These are phyloP conservation scores for Neuroscelio doddi DNA, from an alignment of 2,888 invertebrate species.

Conservation along the genomic window DNA sequence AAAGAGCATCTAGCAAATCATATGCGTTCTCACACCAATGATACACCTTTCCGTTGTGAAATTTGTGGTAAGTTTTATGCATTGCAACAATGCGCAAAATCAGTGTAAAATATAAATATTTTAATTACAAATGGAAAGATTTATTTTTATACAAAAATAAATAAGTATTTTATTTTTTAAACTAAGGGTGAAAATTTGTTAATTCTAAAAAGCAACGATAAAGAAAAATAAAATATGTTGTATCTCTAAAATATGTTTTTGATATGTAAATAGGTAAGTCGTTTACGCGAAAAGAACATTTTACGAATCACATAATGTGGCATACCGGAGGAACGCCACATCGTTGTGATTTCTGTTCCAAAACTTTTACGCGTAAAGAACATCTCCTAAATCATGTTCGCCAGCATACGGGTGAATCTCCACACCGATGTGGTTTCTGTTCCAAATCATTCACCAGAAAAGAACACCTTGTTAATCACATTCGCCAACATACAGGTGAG, in stretches of 20 bases:
- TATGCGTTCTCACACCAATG: slow-evolving; percentile 90
- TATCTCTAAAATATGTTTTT: background rate
- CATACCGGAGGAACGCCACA: slow-evolving; percentile 88
- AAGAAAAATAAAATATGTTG: no score
- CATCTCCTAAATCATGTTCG: slow-evolving; percentile 85
- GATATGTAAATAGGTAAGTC: slow-evolving; percentile 76
- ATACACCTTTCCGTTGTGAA: slow-evolving; percentile 90
- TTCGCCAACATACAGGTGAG: slow-evolving; percentile 83
- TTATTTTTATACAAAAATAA: background rate
- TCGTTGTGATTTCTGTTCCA: slow-evolving; percentile 85
- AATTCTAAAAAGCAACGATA: background rate
- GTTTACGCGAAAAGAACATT: slow-evolving; percentile 91
- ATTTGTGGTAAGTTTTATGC: slow-evolving; percentile 77
- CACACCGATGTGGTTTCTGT: slow-evolving; percentile 89
- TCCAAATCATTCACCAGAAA: slow-evolving; percentile 90
- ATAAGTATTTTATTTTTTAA: no score
- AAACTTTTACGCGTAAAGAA: slow-evolving; percentile 85
- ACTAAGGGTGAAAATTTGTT: no score
- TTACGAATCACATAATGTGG: slow-evolving; percentile 93
- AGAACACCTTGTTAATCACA: slow-evolving; percentile 90
- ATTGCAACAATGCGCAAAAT: background rate
- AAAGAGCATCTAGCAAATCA: slow-evolving; percentile 92
- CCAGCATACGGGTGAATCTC: slow-evolving; percentile 87
- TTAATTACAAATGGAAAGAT: background rate
- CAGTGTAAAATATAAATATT: background rate